Percentiles rank a stretch among this genome's conserved stretches.
Evolutionary conservation across 2,113 vertebrate genomes (phyloP).

Genomic region (Mola mola): DNA sequence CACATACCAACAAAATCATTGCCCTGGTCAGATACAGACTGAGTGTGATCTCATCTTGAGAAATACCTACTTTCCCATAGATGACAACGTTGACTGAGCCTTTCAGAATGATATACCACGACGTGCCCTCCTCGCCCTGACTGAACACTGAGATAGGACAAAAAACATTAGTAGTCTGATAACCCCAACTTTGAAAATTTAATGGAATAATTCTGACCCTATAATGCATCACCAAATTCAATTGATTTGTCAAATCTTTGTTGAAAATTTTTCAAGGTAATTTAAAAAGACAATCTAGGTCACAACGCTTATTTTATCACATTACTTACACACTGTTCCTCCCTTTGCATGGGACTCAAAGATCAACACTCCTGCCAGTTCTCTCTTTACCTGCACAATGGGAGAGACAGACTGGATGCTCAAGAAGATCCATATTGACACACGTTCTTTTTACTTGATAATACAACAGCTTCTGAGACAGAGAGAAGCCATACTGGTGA

Average conservation of each 20-base stretch:
- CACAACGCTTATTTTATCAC: not conserved
- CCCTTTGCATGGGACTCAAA: conserved; percentile 96
- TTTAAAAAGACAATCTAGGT: not conserved
- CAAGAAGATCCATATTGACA: no score
- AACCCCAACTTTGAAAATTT: no score
- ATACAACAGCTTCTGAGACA: no score
- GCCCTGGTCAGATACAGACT: not conserved
- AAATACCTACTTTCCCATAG: conserved; percentile 92
- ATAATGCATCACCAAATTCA: conserved; percentile 2
- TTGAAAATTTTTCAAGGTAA: no score
- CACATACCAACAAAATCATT: not conserved
- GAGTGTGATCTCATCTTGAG: not conserved
- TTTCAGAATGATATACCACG: conserved; percentile 99
- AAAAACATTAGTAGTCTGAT: conserved; percentile 6
- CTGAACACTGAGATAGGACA: conserved; percentile 91
- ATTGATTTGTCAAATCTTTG: no score
- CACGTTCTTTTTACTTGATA: no score
- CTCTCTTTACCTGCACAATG: conserved; percentile 89
- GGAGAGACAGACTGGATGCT: conserved; percentile 17
- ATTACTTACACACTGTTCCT: conserved; percentile 95
- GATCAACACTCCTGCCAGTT: conserved; percentile 93
- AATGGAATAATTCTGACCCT: not conserved
- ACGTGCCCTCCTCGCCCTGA: conserved; percentile 98
- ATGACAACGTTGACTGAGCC: conserved; percentile 99
- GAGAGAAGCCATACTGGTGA: no score